Conservation (phyloP, 2,797 vertebrate species). For the Huso huso region DNA sequence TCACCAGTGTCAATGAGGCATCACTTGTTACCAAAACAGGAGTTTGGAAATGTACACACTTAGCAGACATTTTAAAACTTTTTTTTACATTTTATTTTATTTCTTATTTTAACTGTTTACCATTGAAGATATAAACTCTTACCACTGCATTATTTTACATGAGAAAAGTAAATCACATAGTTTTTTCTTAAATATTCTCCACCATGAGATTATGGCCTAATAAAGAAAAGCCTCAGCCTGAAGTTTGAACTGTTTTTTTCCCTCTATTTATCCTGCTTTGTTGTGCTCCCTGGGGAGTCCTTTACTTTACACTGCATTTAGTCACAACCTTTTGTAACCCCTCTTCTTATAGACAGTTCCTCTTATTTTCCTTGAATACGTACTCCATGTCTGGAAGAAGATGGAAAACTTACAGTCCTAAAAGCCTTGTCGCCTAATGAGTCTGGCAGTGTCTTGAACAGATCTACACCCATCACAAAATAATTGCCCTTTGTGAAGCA, state of each 20-base stretch:
- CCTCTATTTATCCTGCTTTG: slow-evolving; percentile 73
- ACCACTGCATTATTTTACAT: neutral
- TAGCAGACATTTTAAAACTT: too few relatives aligned
- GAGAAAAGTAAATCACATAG: neutral
- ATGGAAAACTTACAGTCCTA: slow-evolving; percentile 53
- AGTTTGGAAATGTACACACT: too few relatives aligned
- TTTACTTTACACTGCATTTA: slow-evolving; percentile 70
- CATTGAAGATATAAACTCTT: too few relatives aligned
- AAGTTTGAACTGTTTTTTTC: slow-evolving; percentile 60
- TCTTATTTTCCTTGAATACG: slow-evolving; percentile 48
- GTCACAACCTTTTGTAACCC: slow-evolving; percentile 65
- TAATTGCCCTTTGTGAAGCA: slow-evolving; percentile 57
- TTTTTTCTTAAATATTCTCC: neutral
- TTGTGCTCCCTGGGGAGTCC: slow-evolving; percentile 60
- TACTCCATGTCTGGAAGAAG: slow-evolving; percentile 67
- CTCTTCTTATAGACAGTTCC: slow-evolving; percentile 24
- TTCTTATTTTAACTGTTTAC: too few relatives aligned
- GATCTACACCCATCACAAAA: slow-evolving; percentile 65
- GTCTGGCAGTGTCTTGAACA: slow-evolving; percentile 45
- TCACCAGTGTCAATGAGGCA: too few relatives aligned
- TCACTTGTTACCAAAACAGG: too few relatives aligned
- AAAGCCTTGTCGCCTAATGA: slow-evolving; percentile 5
- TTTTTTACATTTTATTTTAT: too few relatives aligned
- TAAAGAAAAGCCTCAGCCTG: slow-evolving; percentile 46
- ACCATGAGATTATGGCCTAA: neutral